phyloP scores from a whole-genome alignment of 2,797 vertebrate species.

The Rhynchonycteris naso region DNA sequence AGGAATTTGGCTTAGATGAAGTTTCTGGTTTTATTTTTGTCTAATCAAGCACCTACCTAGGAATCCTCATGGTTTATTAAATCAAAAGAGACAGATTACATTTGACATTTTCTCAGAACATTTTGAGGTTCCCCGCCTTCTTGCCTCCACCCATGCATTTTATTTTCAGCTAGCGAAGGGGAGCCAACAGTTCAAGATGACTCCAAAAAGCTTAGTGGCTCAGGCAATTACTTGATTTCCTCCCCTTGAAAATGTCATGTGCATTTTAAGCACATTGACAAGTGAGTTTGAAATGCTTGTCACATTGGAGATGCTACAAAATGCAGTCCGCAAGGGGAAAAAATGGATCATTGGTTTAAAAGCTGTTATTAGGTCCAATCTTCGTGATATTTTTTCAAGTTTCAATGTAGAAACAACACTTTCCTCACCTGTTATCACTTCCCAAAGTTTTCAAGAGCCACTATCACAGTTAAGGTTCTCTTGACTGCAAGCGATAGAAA shows the following conservation, averaged over 20 bases:
- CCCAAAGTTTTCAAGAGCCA: background rate
- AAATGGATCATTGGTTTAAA: conserved; percentile 66
- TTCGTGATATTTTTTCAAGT: conserved; percentile 41
- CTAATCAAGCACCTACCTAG: conserved; percentile 9
- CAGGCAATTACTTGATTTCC: conserved; percentile 60
- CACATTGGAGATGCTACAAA: conserved; percentile 66
- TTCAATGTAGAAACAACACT: background rate
- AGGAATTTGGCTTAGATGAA: conserved; percentile 41
- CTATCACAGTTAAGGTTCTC: background rate
- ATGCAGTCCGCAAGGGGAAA: conserved; percentile 36
- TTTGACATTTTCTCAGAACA: conserved; percentile 22
- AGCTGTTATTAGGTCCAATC: conserved; percentile 56
- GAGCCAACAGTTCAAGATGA: conserved; percentile 20
- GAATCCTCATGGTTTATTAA: conserved; percentile 12
- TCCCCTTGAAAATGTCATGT: conserved; percentile 67
- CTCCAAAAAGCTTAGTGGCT: conserved; percentile 42
- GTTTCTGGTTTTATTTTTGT: conserved; percentile 29
- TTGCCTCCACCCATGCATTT: background rate
- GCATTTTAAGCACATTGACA: conserved; percentile 67
- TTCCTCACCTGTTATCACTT: background rate
- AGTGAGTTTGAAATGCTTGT: conserved; percentile 65
- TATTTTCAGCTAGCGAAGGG: conserved; percentile 23
- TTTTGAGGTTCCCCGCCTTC: background rate
- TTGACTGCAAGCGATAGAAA: background rate
- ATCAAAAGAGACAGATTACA: background rate